These are phyloP conservation scores for Hiodon tergisus DNA, from an alignment of 2,113 vertebrate species.

Conservation along the genomic window DNA sequence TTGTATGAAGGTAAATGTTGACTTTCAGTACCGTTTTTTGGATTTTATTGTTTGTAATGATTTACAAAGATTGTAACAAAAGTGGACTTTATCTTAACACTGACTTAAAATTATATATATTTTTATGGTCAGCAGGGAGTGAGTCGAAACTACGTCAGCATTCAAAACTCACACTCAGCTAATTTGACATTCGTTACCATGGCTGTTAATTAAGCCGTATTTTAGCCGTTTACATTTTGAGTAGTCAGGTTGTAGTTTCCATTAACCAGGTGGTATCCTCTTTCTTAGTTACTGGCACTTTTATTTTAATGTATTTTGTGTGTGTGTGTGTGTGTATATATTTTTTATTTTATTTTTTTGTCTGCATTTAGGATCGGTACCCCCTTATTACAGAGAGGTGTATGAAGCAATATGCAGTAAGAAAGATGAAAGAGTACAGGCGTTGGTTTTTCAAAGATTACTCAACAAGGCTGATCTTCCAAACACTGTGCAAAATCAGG, in stretches of 20 bases:
- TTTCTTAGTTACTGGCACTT: neutral
- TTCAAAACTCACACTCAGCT: no score
- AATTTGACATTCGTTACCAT: neutral
- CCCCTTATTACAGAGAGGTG: slow-evolving; percentile 69
- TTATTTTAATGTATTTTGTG: neutral
- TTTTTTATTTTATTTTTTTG: neutral
- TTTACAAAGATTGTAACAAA: neutral
- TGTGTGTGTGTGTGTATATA: slow-evolving; percentile 6
- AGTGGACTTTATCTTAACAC: neutral
- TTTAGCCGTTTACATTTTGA: no score
- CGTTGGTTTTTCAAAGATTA: slow-evolving; percentile 35
- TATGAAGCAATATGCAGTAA: slow-evolving; percentile 61
- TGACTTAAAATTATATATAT: neutral
- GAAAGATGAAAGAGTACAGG: slow-evolving; percentile 44
- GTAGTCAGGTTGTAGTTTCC: no score
- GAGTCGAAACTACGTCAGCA: no score
- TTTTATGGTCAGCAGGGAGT: no score
- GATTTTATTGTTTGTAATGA: neutral
- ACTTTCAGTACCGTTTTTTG: neutral
- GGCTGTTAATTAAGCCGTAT: neutral
- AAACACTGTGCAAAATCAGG: slow-evolving; percentile 54
- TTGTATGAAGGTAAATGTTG: no score
- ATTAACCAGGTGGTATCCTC: no score
- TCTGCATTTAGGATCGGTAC: slow-evolving; percentile 61
- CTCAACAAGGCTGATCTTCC: slow-evolving; percentile 58